Base-by-base conservation (phyloP, 2,888 invertebrate species). In the Nomada goodeniana region DNA sequence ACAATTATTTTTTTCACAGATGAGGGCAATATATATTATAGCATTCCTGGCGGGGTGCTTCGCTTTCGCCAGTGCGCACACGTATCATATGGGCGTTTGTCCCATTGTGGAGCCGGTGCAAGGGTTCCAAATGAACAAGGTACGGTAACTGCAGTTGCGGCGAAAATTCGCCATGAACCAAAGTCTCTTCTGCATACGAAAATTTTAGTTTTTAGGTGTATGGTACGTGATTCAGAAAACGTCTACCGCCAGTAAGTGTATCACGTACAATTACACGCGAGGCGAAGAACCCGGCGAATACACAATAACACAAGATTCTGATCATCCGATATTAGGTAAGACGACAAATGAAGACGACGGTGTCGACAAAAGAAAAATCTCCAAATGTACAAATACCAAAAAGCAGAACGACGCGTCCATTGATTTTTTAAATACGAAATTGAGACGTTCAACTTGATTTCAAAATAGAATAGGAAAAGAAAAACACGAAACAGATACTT, bases 161-260 rank as follows among this genome's bases (percentile, higher is more conserved):
- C 1, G 52, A 11, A 20, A n/a, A 13, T 47, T 18, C 7, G 18
- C 7, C 23, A 50, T 50, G 3, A 53, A 55, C 42, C 9, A 15
- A 36, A 60, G 15, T 36, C 29, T 36, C 18, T 18, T 60, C 53
- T 53, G n/a, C 13, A 44, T 44, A n/a, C 5, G n/a, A 52, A 65
- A 15, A 26, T 52, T 82, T 67, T 94, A 97, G 97, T 95, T 97
- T 93, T 93, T 97, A 77, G 97, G 97, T 0, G 93, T 96, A 20
- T 98, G 97, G 97, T 97, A 96, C 93, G 97, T 96, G 18, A 95
- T 97, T 55, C 96, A 97, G 93, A 97, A 97, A 94, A 97, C 97
- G 1, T 96, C 97, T 10, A 97, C 97, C 0, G 97, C 96, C 0
- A 97, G 97, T 74, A 95, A 96, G 89, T 98, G 97, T 93, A 95